A percentile compares a stretch with the other conserved stretches of the same genome.
These are phyloP conservation scores for Cydia fagiglandana DNA, from an alignment of 1,140 invertebrate genomes.

Conservation along the genomic window DNA sequence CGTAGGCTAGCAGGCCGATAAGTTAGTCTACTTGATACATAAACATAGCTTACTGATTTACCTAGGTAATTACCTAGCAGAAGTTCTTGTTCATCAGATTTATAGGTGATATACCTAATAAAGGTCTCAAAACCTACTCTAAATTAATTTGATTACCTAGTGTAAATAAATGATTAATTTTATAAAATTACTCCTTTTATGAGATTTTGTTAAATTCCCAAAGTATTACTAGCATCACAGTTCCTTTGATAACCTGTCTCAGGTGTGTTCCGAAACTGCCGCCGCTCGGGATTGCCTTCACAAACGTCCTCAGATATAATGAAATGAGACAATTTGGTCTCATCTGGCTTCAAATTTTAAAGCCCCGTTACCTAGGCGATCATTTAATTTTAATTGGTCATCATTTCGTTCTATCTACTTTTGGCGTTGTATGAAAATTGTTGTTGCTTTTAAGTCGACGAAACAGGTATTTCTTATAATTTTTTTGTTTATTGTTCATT, in stretches of 20 bases:
- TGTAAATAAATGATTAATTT: neutral
- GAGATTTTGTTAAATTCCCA: neutral
- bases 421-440: neutral
- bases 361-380: constrained; percentile 18
- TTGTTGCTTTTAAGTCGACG: neutral
- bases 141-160: too few relatives aligned
- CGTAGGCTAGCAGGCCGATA: too few relatives aligned
- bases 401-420: constrained; percentile 3
- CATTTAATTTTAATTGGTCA: constrained; percentile 24
- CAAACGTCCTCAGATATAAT: constrained; percentile 27
- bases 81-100: too few relatives aligned
- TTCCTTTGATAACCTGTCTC: constrained; percentile 18
- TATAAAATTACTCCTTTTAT: neutral
- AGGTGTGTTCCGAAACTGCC: constrained; percentile 8
- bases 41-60: too few relatives aligned
- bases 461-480: neutral
- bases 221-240: constrained; percentile 12
- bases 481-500: too few relatives aligned
- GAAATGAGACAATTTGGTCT: constrained; percentile 32
- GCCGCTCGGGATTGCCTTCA: constrained; percentile 14
- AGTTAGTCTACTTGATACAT: too few relatives aligned
- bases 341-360: constrained; percentile 29
- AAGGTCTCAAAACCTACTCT: too few relatives aligned
- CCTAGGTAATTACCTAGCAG: too few relatives aligned
- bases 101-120: too few relatives aligned